These are phyloP conservation scores for Belonocnema kinseyi DNA, from an alignment of 1,140 invertebrate genomes.

Conservation along the genomic window DNA sequence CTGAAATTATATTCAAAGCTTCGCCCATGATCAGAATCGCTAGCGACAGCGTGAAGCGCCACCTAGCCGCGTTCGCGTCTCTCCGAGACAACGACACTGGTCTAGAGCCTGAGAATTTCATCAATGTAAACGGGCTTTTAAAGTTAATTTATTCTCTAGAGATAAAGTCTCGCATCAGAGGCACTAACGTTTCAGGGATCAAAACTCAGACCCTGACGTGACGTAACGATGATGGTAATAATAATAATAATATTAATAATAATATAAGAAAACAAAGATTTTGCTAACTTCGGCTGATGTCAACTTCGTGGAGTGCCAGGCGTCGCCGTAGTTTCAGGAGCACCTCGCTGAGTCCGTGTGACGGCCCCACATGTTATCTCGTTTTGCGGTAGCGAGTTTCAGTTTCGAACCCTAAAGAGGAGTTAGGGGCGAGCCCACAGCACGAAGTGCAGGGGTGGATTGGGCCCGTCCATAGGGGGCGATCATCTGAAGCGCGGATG, in stretches of 20 bases:
- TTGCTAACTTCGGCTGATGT: conserved; percentile 65
- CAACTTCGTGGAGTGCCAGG: background rate
- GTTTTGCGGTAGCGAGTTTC: conserved; percentile 38
- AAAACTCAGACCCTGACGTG: conserved; percentile 50
- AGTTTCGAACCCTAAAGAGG: conserved; percentile 58
- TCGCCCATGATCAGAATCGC: background rate
- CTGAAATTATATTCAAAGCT: no score
- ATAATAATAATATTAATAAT: conserved; percentile 50
- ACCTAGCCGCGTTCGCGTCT: conserved; percentile 62
- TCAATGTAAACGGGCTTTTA: background rate
- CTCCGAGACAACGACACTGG: conserved; percentile 60
- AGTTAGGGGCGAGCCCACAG: conserved; percentile 74
- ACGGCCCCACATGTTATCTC: conserved; percentile 43
- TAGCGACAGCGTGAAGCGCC: conserved; percentile 51
- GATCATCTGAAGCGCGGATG: conserved; percentile 89
- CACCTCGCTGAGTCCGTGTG: conserved; percentile 2
- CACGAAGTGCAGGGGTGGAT: conserved; percentile 74
- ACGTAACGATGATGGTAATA: conserved; percentile 44
- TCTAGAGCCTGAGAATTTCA: conserved; percentile 51
- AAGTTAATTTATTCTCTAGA: no score
- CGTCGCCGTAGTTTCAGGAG: background rate
- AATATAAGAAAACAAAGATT: conserved; percentile 61
- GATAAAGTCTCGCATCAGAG: no score
- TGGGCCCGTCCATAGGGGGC: conserved; percentile 74
- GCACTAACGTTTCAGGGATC: background rate